phyloP scores from a whole-genome alignment of 2,888 invertebrate genomes.

The Tachina lurida region DNA sequence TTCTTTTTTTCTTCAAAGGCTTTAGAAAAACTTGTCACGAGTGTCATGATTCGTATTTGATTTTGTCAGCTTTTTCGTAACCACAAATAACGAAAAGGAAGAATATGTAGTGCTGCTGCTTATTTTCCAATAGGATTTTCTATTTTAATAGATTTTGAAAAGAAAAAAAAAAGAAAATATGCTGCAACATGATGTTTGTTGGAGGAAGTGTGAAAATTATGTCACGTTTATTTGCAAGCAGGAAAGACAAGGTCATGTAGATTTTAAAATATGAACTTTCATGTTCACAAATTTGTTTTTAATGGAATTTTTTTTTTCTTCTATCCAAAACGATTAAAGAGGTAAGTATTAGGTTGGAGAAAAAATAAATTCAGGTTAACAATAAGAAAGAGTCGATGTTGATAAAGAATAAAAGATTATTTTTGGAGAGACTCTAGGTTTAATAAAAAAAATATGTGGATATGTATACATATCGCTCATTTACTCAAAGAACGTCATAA shows the following conservation, averaged over 20 bases:
- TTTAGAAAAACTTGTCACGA: slow-evolving; percentile 58
- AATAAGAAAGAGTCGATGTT: not conserved
- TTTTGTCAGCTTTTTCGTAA: slow-evolving; percentile 47
- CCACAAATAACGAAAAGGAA: not conserved
- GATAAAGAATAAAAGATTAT: too few relatives aligned
- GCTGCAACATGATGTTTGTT: slow-evolving; percentile 4
- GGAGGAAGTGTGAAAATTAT: slow-evolving; percentile 31
- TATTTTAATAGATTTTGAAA: not conserved
- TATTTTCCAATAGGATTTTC: slow-evolving; percentile 46
- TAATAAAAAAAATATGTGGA: too few relatives aligned
- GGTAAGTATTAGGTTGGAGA: not conserved
- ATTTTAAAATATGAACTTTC: not conserved
- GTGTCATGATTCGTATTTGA: slow-evolving; percentile 64
- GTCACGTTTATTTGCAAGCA: slow-evolving; percentile 23
- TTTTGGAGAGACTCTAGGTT: too few relatives aligned
- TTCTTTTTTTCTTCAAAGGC: not conserved
- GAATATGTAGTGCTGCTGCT: not conserved
- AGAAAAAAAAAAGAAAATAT: not conserved
- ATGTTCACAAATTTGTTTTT: slow-evolving; percentile 4
- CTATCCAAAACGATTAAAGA: not conserved
- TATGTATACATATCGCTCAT: too few relatives aligned
- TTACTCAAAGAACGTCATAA: too few relatives aligned
- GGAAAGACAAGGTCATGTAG: slow-evolving; percentile 32
- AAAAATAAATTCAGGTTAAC: not conserved
- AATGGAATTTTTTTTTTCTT: not conserved